phyloP scores from a whole-genome alignment of 2,888 invertebrate species.

The Mellilla xanthometata region DNA sequence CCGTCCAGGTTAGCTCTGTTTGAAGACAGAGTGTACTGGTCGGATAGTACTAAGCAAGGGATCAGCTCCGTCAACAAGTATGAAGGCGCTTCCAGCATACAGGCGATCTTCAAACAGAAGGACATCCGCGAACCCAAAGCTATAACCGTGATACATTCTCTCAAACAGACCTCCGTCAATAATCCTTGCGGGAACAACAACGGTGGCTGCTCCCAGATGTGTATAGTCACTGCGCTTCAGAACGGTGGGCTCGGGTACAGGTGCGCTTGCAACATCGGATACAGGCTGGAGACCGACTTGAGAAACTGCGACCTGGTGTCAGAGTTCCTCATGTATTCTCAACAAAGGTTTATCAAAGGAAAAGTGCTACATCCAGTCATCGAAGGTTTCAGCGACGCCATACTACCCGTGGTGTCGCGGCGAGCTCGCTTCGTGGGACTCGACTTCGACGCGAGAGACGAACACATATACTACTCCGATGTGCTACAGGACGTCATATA shows the following conservation, averaged over 20 bases:
- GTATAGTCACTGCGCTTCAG: constrained; percentile 91
- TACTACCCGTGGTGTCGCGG: constrained; percentile 95
- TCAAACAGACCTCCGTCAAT: constrained; percentile 88
- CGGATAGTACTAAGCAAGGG: constrained; percentile 94
- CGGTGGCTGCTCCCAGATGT: constrained; percentile 96
- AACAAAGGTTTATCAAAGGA: constrained; percentile 97
- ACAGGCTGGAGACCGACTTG: constrained; percentile 87
- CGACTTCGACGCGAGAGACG: constrained; percentile 95
- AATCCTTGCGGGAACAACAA: constrained; percentile 95
- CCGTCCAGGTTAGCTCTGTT: constrained; percentile 92
- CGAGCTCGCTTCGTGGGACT: constrained; percentile 96
- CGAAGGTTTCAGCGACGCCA: constrained; percentile 96
- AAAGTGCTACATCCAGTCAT: constrained; percentile 93
- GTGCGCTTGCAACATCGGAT: constrained; percentile 96
- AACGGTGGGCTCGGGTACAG: constrained; percentile 91
- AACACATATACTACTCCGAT: constrained; percentile 98
- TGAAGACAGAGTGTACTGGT: constrained; percentile 95
- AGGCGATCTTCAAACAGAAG: constrained; percentile 90
- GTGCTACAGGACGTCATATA: constrained; percentile 97
- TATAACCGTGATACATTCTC: constrained; percentile 90
- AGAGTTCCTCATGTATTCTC: constrained; percentile 97
- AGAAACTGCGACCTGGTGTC: constrained; percentile 91
- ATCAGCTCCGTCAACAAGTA: constrained; percentile 94
- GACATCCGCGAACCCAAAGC: constrained; percentile 92
- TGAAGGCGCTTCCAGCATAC: constrained; percentile 89